phyloP scores from a whole-genome alignment of 2,797 vertebrate species.

The Melanogrammus aeglefinus region DNA sequence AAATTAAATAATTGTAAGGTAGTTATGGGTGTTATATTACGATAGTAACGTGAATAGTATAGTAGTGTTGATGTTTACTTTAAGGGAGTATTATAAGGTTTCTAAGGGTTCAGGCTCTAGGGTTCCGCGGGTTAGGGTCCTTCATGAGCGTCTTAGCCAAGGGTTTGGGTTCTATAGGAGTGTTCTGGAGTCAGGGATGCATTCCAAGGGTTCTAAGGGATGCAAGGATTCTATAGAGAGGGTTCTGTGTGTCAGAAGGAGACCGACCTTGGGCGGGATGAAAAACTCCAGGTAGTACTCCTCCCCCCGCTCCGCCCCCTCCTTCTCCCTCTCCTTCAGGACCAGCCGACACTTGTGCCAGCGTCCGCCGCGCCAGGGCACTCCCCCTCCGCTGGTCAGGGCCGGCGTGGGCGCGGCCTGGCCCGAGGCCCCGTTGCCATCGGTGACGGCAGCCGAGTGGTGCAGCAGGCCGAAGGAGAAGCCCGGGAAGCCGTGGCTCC shows the following conservation, averaged over 20 bases:
- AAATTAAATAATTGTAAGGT: neutral
- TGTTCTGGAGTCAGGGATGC: neutral
- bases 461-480: constrained; percentile 76
- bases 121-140: neutral
- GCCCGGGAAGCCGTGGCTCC: constrained; percentile 64
- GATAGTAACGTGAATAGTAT: neutral
- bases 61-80: neutral
- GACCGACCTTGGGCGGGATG: constrained; percentile 86
- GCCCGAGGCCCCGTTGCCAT: constrained; percentile 50
- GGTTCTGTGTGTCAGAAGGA: neutral
- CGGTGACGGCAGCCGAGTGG: constrained; percentile 51
- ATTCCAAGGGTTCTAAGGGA: neutral
- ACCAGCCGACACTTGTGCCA: constrained; percentile 90
- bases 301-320: constrained; percentile 77
- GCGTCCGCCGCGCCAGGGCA: constrained; percentile 75
- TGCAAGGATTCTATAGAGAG: neutral
- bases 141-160: no score
- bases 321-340: constrained; percentile 75
- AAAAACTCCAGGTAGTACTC: constrained; percentile 89
- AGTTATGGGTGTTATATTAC: neutral
- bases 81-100: neutral
- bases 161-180: no score
- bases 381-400: constrained; percentile 51
- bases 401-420: constrained; percentile 54
- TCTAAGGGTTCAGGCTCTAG: neutral